These are phyloP conservation scores for Ivindomyrus marchei DNA, from an alignment of 2,113 vertebrate genomes.

Conservation along the genomic window DNA sequence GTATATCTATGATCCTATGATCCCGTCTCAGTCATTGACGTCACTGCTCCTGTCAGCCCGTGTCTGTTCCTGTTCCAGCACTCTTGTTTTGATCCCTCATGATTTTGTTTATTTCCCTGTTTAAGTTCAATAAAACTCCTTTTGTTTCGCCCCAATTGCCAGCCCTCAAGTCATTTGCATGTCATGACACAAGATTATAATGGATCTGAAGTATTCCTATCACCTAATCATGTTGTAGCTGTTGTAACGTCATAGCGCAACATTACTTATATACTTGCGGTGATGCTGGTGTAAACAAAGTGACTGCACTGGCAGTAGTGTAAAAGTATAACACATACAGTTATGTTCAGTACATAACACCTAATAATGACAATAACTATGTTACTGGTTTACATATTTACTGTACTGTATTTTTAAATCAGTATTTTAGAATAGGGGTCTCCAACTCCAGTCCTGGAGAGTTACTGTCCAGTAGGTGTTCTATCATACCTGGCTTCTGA, in stretches of 20 bases:
- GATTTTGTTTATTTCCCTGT: background rate
- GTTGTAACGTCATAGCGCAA: background rate
- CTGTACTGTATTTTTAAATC: background rate
- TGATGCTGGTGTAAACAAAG: background rate
- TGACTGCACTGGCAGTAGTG: background rate
- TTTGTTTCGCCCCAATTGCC: background rate
- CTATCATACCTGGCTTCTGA: no score
- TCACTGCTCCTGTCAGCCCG: background rate
- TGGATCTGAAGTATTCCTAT: background rate
- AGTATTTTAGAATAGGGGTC: background rate
- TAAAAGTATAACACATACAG: background rate
- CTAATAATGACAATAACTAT: background rate
- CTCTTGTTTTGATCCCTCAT: background rate
- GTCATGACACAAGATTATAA: background rate
- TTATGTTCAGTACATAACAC: background rate
- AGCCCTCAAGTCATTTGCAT: background rate
- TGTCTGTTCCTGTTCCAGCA: background rate
- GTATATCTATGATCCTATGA: background rate
- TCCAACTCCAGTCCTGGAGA: no score
- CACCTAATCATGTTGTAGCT: background rate
- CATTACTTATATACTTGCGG: background rate
- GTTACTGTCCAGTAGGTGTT: no score
- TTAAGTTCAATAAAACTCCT: background rate
- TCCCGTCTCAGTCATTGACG: background rate
- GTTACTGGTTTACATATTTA: background rate